phyloP scores from a whole-genome alignment of 1,140 invertebrate species.

The Leptinotarsa undecemlineata region DNA sequence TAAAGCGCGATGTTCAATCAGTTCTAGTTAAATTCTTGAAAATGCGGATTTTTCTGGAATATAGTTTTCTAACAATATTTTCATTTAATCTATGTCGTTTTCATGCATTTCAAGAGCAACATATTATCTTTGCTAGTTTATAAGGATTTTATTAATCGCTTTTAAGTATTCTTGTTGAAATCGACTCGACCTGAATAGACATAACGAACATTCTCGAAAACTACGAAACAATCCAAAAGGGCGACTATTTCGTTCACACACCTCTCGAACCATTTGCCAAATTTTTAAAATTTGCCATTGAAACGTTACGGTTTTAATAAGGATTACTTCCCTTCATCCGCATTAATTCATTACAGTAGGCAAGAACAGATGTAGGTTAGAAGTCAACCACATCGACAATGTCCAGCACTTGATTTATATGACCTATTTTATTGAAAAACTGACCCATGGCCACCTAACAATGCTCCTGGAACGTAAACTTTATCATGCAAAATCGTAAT shows the following conservation, averaged over 20 bases:
- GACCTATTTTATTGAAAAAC: conserved; percentile 50
- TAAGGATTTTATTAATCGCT: no score
- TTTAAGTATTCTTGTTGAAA: no score
- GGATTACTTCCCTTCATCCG: background rate
- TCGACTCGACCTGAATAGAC: no score
- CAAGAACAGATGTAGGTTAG: conserved; percentile 56
- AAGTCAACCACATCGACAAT: conserved; percentile 54
- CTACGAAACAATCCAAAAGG: background rate
- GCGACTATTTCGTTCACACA: background rate
- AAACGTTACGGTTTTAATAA: conserved; percentile 20
- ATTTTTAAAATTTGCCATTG: conserved; percentile 10
- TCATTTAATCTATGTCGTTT: no score
- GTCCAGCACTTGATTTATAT: conserved; percentile 54
- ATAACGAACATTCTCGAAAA: background rate
- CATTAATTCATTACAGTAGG: conserved; percentile 42
- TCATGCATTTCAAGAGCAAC: no score
- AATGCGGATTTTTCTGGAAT: no score
- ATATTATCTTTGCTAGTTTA: no score
- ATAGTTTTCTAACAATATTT: no score
- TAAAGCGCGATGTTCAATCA: no score
- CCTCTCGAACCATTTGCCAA: background rate
- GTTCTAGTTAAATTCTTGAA: no score
- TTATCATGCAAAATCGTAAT: conserved; percentile 51
- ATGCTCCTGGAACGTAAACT: conserved; percentile 41
- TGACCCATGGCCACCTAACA: conserved; percentile 53